Percentiles rank a stretch among this genome's conserved stretches.
Evolutionary conservation across 2,797 vertebrate genomes (phyloP).

Genomic region (Sebastes alutus): DNA sequence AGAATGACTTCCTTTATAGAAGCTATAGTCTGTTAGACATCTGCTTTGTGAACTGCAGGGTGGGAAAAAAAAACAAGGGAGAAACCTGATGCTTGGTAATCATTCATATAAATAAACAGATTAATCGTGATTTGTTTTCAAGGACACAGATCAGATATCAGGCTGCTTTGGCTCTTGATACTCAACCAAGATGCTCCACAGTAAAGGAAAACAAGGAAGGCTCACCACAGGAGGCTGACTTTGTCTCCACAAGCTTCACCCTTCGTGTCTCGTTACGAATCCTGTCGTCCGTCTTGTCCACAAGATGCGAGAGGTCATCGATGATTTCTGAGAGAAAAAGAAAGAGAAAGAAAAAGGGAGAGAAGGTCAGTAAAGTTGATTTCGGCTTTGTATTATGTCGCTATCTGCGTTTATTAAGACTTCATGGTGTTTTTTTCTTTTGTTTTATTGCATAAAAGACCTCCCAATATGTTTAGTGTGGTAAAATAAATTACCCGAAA

Average conservation of each 20-base stretch:
- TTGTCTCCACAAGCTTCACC: conserved; percentile 91
- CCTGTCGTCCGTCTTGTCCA: conserved; percentile 91
- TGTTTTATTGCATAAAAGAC: conserved; percentile 13
- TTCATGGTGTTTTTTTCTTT: neutral
- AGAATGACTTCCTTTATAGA: neutral
- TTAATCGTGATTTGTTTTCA: neutral
- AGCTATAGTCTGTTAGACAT: neutral
- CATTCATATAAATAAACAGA: neutral
- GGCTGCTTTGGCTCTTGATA: neutral
- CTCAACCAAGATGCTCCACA: neutral
- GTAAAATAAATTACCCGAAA: conserved; percentile 40
- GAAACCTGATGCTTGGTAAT: neutral
- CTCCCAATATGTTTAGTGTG: conserved; percentile 21
- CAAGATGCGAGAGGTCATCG: conserved; percentile 92
- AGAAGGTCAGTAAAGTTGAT: neutral
- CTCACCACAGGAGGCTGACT: conserved; percentile 94
- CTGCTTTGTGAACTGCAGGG: neutral
- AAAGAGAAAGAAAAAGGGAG: neutral
- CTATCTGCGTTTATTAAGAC: neutral
- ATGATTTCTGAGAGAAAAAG: conserved; percentile 89
- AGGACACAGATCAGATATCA: neutral
- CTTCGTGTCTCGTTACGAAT: conserved; percentile 89
- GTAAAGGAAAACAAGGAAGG: neutral
- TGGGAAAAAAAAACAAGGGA: neutral
- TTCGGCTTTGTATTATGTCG: neutral